phyloP scores from a whole-genome alignment of 2,113 vertebrate species.

The Lanius ludovicianus region DNA sequence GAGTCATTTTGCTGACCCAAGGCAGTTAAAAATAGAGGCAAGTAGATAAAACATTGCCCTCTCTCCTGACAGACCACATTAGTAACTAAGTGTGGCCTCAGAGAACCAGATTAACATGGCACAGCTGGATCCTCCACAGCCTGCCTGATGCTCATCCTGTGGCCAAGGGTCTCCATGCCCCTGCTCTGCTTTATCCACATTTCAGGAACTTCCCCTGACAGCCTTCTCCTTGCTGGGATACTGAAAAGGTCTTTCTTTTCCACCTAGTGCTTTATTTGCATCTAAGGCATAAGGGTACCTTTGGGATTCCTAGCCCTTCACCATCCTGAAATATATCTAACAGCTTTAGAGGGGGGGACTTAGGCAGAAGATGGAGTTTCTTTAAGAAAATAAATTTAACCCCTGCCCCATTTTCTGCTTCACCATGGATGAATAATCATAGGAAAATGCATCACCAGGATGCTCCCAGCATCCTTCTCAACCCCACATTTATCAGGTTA shows the following conservation, averaged over 20 bases:
- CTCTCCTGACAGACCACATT: not conserved
- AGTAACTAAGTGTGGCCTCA: not conserved
- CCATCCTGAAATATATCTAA: not conserved
- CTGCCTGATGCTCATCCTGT: fast-evolving
- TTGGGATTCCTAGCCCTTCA: not conserved
- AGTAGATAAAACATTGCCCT: not conserved
- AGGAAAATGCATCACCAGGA: not conserved
- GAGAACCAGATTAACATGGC: not conserved
- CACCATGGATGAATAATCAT: not conserved
- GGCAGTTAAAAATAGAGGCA: slow-evolving; percentile 11
- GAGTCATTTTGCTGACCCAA: not conserved
- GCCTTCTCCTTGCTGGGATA: not conserved
- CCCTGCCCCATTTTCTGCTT: not conserved
- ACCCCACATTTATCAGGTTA: not conserved
- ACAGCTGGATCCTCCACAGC: not conserved
- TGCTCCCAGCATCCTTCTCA: not conserved
- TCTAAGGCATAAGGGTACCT: not conserved
- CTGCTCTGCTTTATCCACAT: not conserved
- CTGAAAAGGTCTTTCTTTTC: not conserved
- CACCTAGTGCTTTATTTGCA: not conserved
- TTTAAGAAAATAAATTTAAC: not conserved
- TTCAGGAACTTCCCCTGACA: not conserved
- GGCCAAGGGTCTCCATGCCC: not conserved
- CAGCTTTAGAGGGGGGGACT: not conserved
- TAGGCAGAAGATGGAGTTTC: not conserved